Evolutionary conservation across 2,888 invertebrate genomes (phyloP), one percentile per base, ranked within the genome.

Genomic region (Vanessa cardui): DNA sequence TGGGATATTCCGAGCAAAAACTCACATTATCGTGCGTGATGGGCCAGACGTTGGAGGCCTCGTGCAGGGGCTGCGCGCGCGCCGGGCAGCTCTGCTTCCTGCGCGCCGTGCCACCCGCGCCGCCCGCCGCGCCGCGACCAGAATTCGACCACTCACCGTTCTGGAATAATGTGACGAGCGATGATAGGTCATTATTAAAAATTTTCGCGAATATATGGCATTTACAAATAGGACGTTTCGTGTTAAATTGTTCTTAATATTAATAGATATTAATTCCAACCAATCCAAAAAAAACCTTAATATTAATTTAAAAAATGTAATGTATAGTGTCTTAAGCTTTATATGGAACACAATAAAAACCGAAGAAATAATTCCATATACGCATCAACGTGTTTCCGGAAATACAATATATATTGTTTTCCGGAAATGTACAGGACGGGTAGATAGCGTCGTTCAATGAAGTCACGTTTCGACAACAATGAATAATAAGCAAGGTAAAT

Each of bases 21-120:
- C 83, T 78, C 71, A 87, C 87, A 71, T 80, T 84, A 16, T 88
- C 88, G 4, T 78, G 70, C 15, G 77, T 70, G 15, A 79, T 71
- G 64, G 81, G 79, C 68, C 82, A 78, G 80, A 83, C 66, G 82
- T 77, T 50, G 75, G 76, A 71, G 74, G 84, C 59, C 75, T 73
- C 65, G 68, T 65, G 72, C 50, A 83, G 79, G n/a, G 94, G 92
- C 69, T 91, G 90, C 66, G 95, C 95, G 77, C 95, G 95, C 75
- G 95, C 95, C 2, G 97, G 97, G 85, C 95, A 97, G 82, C 96
- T 96, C 85, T 97, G 97, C 89, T 97, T 97, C 86, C 97, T 94
- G 73, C 97, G 94, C 73, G 96, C 96, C 59, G 95, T 94, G 66
- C 94, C 94, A 50, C 88, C 92, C n/a, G 84, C 84, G 21, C 87